Percentiles rank a stretch among this genome's conserved stretches.
Conservation (phyloP, 2,113 vertebrate species). For the Colaptes auratus region DNA sequence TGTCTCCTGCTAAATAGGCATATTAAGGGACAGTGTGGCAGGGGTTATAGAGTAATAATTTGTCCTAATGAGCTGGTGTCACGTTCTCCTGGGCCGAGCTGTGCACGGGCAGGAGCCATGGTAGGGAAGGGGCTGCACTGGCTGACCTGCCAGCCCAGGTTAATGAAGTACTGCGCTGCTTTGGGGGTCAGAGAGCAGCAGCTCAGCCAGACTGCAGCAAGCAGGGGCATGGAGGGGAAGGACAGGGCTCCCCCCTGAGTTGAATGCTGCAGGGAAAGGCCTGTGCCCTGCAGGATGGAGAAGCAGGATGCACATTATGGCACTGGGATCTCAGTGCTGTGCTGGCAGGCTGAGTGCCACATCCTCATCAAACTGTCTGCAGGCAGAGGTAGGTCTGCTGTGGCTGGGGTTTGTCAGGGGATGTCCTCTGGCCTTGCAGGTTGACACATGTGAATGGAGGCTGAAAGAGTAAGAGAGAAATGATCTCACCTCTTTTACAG, state of each 20-base stretch:
- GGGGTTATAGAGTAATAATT: slow-evolving; percentile 64
- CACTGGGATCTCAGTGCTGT: neutral
- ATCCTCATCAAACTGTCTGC: neutral
- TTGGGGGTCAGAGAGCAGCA: slow-evolving; percentile 9
- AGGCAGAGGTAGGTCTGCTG: neutral
- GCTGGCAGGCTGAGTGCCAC: neutral
- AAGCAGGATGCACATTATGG: neutral
- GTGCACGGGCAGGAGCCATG: neutral
- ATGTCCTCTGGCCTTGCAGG: neutral
- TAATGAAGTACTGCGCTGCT: slow-evolving; percentile 25
- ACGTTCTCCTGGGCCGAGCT: slow-evolving; percentile 39
- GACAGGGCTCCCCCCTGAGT: neutral
- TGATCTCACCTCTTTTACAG: neutral
- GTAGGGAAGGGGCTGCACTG: slow-evolving; percentile 17
- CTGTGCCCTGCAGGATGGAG: slow-evolving; percentile 69
- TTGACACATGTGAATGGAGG: neutral
- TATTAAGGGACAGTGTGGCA: slow-evolving; percentile 67
- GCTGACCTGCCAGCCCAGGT: slow-evolving; percentile 50
- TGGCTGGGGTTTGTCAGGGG: neutral
- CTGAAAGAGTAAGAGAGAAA: neutral
- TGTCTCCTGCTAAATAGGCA: slow-evolving; percentile 70
- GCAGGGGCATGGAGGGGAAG: neutral
- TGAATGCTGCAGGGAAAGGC: fast-evolving
- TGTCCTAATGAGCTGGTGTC: slow-evolving; percentile 66
- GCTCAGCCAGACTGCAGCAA: neutral